Evolutionary conservation across 2,888 invertebrate genomes (phyloP), one percentile per base, ranked within the genome.

Genomic region (Tinea trinotella): DNA sequence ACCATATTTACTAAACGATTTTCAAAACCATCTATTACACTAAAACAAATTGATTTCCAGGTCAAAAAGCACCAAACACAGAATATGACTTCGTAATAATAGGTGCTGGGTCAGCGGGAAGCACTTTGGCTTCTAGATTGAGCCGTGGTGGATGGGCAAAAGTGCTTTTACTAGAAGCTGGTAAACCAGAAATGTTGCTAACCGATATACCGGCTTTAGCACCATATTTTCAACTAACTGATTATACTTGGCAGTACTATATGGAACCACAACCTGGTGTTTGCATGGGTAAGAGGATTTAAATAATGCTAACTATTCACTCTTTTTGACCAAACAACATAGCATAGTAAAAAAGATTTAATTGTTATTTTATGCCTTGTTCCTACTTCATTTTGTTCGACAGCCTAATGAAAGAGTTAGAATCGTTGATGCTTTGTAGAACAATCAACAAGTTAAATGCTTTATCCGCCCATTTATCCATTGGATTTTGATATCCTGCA

Each of bases 231-330:
- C 90, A 90, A 61, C 68, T 87, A 40, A 89, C 90, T 0, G 87
- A 88, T 44, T 90, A 90, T 63, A 89, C 92, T 59, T 93, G 93
- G 93, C 89, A 89, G 49, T 93, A 91, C 70, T 87, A 87, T 48
- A 90, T 91, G 58, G 89, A 90, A 61, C 89, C 88, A 0, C 91
- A 92, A 61, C 76, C 82, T 0, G 80, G 80, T 13, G 87, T 90
- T 1, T 92, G 92, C 56, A 74, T 81, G 53, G 88, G 90, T 85
- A 59, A 60, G 56, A 57, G 12, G 52, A n/a, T n/a, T n/a, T 40
- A 6, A n/a, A 17, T 13, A 52, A 9, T 13, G 30, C 1, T 7
- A 48, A n/a, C 22, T 35, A 6, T 12, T 24, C 13, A 12, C 15
- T 50, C 50, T 24, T 1, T 0, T n/a, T n/a, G n/a, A n/a, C n/a